These are phyloP conservation scores for Lamellibrachia columna DNA, from an alignment of 2,888 invertebrate genomes.

Conservation along the genomic window DNA sequence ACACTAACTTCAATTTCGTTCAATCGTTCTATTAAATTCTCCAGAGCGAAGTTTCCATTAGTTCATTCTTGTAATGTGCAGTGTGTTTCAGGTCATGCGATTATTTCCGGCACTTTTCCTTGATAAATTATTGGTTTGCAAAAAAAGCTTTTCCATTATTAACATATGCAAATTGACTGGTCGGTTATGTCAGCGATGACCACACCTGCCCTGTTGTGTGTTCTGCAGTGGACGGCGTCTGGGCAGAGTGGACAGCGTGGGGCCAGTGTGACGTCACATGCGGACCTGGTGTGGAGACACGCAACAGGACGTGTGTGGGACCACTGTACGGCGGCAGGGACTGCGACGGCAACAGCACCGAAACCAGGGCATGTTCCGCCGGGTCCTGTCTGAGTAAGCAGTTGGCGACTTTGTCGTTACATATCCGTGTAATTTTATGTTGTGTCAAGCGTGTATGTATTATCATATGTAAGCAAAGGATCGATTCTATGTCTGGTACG, in stretches of 20 bases:
- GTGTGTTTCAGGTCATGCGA: no score
- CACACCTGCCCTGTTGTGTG: neutral
- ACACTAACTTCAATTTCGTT: neutral
- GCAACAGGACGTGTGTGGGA: conserved; percentile 48
- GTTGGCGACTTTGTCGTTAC: neutral
- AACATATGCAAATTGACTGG: no score
- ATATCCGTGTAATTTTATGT: neutral
- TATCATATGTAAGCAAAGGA: neutral
- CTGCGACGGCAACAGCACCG: conserved; percentile 46
- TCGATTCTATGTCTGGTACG: no score
- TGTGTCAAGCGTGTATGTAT: no score
- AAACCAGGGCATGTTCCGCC: conserved; percentile 47
- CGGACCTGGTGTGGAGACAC: conserved; percentile 48
- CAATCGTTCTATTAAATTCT: neutral
- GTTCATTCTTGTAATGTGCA: no score
- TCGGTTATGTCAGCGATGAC: no score
- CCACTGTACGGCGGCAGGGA: conserved; percentile 48
- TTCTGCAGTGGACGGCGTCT: conserved; percentile 35
- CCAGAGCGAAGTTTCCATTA: neutral
- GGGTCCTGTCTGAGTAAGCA: conserved; percentile 45
- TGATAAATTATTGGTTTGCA: no score
- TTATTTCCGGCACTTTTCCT: no score
- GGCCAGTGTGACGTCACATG: conserved; percentile 49
- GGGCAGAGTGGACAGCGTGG: conserved; percentile 51
- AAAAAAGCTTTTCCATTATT: no score